Evolutionary conservation across 2,888 invertebrate genomes (phyloP).

Genomic region (Drosophila kambysellisi): DNA sequence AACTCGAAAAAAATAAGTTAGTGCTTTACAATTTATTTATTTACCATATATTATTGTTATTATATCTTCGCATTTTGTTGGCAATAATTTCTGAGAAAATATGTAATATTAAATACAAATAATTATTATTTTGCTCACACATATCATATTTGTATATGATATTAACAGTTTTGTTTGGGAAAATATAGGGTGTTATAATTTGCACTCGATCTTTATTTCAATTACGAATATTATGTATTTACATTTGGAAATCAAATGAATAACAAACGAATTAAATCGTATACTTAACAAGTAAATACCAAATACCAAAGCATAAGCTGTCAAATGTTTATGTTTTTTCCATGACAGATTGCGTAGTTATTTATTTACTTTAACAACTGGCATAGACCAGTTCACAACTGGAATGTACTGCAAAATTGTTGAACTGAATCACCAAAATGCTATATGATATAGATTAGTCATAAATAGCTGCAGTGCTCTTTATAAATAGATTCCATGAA

Average conservation of each 20-base stretch:
- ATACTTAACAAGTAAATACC: constrained; percentile 29
- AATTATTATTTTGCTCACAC: constrained; percentile 6
- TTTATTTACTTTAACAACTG: constrained; percentile 7
- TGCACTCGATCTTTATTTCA: constrained; percentile 1
- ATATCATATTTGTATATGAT: constrained; percentile 15
- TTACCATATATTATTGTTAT: not conserved
- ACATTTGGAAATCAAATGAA: constrained; percentile 14
- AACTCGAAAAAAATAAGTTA: not conserved
- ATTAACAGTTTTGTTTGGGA: constrained; percentile 21
- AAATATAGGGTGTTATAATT: constrained; percentile 10
- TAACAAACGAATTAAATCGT: constrained; percentile 16
- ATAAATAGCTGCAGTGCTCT: not conserved
- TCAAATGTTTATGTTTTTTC: constrained; percentile 16
- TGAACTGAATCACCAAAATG: not conserved
- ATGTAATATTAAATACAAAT: constrained; percentile 7
- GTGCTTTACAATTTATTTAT: not conserved
- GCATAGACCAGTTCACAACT: not conserved
- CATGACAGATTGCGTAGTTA: constrained; percentile 15
- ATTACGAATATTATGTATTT: constrained; percentile 13
- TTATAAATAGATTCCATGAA: not conserved
- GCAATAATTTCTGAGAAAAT: constrained; percentile 8
- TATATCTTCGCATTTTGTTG: constrained; percentile 14
- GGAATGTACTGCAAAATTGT: constrained; percentile 9
- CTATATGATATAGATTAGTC: not conserved
- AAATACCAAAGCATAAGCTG: not conserved